Evolutionary conservation across 2,888 invertebrate genomes (phyloP), one percentile per base, ranked within the genome.

Genomic region (Coelopa pilipes): DNA sequence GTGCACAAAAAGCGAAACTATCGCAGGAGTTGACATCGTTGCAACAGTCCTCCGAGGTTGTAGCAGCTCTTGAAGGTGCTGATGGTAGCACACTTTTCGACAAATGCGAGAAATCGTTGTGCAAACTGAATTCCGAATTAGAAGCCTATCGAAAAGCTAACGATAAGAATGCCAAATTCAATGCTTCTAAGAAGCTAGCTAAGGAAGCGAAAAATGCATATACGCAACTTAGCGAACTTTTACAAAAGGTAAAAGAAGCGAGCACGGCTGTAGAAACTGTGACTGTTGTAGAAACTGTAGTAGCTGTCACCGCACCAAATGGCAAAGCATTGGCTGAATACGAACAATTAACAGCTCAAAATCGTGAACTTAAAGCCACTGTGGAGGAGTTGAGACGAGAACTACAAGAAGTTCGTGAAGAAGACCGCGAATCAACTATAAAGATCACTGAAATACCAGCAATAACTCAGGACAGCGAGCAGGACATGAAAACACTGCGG

Each of bases 341-440:
- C 67, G 86, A 85, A 63, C 83, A 86, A 70, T 74, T 86, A 45
- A 82, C 83, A 0, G 82, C 85, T 1, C 86, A 86, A 76, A 83
- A 87, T 74, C 81, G 82, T 0, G 80, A 83, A 55, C 79, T 86
- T 0, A 86, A 86, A 49, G 76, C 79, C 0, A 79, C 80, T 9
- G 74, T 84, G n/a, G 79, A 80, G 10, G 79, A 81, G 5, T 69
- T 85, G 7, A 80, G 80, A 9, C 62, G 76, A 1, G 81, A 83
- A 9, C 57, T 85, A 11, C 79, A 80, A 0, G 83, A 82, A 46
- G 74, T 80, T 17, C 77, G 79, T 17, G 82, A 82, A 1, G 77
- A 77, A 11, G 73, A 57, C 75, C 86, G 89, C 70, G 88, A 89
- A 72, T 88, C 88, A 73, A 82, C 85, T 46, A 88, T 89, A 63